phyloP scores from a whole-genome alignment of 1,140 invertebrate species.

The Ceratoteleas bidentatus region DNA sequence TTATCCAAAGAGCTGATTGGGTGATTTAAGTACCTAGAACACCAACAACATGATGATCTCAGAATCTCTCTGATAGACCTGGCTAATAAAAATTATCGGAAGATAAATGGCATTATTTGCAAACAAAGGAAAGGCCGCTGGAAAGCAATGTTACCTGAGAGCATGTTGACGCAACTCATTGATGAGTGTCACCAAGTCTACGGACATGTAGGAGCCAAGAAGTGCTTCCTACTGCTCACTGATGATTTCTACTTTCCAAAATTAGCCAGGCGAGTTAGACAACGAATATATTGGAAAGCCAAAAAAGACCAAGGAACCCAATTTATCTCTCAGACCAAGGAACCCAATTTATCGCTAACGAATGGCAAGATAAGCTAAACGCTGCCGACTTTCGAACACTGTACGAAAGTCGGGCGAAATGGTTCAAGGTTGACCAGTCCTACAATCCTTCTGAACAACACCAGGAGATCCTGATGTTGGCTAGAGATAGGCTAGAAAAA shows the following conservation, averaged over 20 bases:
- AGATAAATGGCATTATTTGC: too few relatives aligned
- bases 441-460: too few relatives aligned
- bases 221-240: slow-evolving; percentile 37
- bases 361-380: neutral
- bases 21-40: too few relatives aligned
- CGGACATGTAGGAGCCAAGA: slow-evolving; percentile 66
- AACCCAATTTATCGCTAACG: slow-evolving; percentile 36
- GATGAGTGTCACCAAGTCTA: slow-evolving; percentile 28
- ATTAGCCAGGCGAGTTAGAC: slow-evolving; percentile 40
- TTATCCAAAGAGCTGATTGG: too few relatives aligned
- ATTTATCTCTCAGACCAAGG: slow-evolving; percentile 53
- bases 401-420: neutral
- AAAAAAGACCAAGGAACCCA: slow-evolving; percentile 25
- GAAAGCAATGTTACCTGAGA: too few relatives aligned
- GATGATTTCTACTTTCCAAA: slow-evolving; percentile 62
- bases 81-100: too few relatives aligned
- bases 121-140: too few relatives aligned
- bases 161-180: neutral
- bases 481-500: too few relatives aligned
- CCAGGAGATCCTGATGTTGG: too few relatives aligned
- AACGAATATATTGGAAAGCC: slow-evolving; percentile 28
- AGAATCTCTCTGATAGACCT: too few relatives aligned
- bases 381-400: neutral
- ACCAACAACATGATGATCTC: too few relatives aligned
- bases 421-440: neutral